Conservation (phyloP, 2,113 vertebrate species). For the Lipotes vexillifer region DNA sequence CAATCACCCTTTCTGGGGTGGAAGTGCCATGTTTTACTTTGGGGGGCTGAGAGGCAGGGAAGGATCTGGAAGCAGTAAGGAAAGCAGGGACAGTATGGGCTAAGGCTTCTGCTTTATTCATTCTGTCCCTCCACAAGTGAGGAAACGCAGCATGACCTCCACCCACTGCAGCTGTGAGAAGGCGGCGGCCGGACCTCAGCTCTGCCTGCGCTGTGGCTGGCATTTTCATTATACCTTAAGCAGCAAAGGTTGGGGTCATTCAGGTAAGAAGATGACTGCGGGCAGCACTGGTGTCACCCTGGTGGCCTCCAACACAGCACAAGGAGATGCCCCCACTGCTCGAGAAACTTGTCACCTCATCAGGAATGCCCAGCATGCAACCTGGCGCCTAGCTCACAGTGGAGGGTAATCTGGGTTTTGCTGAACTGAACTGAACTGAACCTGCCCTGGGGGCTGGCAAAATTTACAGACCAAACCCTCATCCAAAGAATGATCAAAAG, state of each 20-base stretch:
- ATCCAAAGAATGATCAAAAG: neutral
- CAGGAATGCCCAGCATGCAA: neutral
- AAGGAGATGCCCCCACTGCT: neutral
- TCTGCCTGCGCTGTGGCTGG: fast-evolving
- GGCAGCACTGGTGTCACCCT: neutral
- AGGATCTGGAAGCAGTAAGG: neutral
- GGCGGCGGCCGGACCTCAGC: neutral
- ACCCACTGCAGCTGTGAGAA: neutral
- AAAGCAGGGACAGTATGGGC: neutral
- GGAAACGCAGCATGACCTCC: neutral
- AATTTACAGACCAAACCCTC: neutral
- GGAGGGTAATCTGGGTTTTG: neutral
- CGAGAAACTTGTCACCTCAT: neutral
- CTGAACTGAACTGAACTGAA: neutral
- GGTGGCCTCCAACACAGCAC: neutral
- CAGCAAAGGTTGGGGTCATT: neutral
- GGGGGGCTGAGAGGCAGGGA: neutral
- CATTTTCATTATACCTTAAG: too few relatives aligned
- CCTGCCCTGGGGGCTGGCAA: neutral
- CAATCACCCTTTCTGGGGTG: neutral
- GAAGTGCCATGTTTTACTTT: neutral
- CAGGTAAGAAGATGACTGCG: neutral
- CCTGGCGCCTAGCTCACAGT: neutral
- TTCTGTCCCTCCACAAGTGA: neutral
- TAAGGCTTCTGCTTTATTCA: neutral